phyloP scores from a whole-genome alignment of 2,797 vertebrate genomes.

The Aselliscus stoliczkanus region DNA sequence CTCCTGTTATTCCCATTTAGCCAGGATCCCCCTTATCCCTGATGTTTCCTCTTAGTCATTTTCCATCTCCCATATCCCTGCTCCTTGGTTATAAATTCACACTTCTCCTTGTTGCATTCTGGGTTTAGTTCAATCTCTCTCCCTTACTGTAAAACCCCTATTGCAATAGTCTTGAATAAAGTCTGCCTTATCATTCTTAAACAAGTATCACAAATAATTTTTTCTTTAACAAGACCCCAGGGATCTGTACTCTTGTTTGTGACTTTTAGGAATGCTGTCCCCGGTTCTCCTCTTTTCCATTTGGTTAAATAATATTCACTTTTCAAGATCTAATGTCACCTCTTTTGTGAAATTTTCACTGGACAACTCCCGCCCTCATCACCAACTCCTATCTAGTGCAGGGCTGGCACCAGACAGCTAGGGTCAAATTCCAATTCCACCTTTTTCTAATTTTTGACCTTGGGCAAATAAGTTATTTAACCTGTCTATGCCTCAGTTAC shows the following conservation, averaged over 20 bases:
- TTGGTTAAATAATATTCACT: background rate
- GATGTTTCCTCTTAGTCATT: background rate
- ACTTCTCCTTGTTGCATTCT: background rate
- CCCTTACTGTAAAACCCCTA: background rate
- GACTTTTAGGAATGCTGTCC: background rate
- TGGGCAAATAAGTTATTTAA: background rate
- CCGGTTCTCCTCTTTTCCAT: background rate
- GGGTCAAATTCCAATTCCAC: background rate
- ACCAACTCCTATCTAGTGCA: background rate
- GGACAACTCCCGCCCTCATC: too few relatives aligned
- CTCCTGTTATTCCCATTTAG: background rate
- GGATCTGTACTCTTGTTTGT: background rate
- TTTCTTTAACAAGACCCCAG: background rate
- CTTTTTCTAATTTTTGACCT: background rate
- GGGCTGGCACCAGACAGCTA: background rate
- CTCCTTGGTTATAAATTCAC: background rate
- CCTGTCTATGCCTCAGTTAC: background rate
- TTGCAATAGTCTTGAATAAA: background rate
- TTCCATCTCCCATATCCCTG: too few relatives aligned
- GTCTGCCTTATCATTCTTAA: background rate
- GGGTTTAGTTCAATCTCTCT: background rate
- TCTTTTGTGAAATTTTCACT: background rate
- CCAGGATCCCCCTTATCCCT: background rate
- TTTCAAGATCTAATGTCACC: background rate
- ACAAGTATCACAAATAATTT: background rate